Conservation (phyloP, 1,140 invertebrate species). For the Papilio xuthus region DNA sequence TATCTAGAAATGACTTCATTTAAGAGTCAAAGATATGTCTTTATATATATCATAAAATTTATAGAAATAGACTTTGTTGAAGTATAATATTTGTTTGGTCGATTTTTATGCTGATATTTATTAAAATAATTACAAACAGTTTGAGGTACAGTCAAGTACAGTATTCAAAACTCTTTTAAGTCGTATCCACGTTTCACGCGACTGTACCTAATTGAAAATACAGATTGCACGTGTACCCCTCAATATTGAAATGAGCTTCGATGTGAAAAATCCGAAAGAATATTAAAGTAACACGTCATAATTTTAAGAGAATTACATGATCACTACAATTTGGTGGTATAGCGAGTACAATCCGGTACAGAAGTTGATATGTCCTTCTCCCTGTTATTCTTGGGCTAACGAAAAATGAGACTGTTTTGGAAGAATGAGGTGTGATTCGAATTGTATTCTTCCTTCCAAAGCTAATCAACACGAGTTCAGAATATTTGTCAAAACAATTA, state of each 20-base stretch:
- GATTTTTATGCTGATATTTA: no score
- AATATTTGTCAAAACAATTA: no score
- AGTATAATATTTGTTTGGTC: no score
- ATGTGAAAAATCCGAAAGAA: conserved; percentile 40
- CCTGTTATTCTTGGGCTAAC: no score
- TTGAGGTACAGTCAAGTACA: not conserved
- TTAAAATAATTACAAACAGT: not conserved
- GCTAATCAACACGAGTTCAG: no score
- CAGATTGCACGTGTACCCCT: conserved; percentile 46
- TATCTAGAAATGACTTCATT: not conserved
- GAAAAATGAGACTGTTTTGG: no score
- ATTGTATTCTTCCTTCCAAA: no score
- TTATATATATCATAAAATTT: no score
- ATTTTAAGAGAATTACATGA: conserved; percentile 49
- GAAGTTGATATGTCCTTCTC: not conserved
- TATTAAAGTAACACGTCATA: conserved; percentile 55
- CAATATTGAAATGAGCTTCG: conserved; percentile 55
- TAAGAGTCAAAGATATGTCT: no score
- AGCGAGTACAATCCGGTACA: not conserved
- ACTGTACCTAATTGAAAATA: conserved; percentile 64
- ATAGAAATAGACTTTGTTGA: no score
- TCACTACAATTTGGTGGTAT: conserved; percentile 51
- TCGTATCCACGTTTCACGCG: conserved; percentile 10
- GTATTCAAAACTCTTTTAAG: not conserved
- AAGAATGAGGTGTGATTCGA: no score